Evolutionary conservation across 2,888 invertebrate species (phyloP).

Genomic region (Drosophila acutilabella): DNA sequence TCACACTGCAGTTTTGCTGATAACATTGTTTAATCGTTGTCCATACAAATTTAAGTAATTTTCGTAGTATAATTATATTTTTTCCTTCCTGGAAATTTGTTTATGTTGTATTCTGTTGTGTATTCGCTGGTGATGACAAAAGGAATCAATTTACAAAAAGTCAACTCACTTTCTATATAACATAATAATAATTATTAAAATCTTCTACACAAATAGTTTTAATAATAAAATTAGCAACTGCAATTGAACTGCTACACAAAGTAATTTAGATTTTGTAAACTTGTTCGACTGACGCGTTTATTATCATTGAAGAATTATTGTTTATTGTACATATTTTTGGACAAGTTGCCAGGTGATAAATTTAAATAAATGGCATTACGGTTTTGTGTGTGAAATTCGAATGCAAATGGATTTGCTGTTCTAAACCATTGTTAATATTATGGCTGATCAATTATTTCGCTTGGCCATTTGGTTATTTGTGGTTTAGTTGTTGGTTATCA

Average conservation of each 20-base stretch:
- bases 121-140: too few species aligned
- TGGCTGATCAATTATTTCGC: conserved; percentile 47
- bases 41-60: conserved; percentile 10
- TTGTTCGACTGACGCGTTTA: not conserved
- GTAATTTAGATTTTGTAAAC: not conserved
- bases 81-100: too few species aligned
- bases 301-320: not conserved
- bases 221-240: not conserved
- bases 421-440: conserved; percentile 39
- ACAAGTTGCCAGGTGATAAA: conserved; percentile 13
- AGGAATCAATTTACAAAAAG: too few species aligned
- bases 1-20: conserved; percentile 46
- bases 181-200: too few species aligned
- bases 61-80: conserved; percentile 59
- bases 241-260: not conserved
- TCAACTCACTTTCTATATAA: too few species aligned
- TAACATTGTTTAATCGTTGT: conserved; percentile 55
- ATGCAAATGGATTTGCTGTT: conserved; percentile 28
- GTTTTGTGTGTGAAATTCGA: not conserved
- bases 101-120: too few species aligned
- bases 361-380: conserved; percentile 14
- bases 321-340: not conserved
- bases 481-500: conserved; percentile 46
- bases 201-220: not conserved
- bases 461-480: conserved; percentile 53